Evolutionary conservation across 1,140 invertebrate species (phyloP), one percentile per base, ranked within the genome.

Genomic region (Archivesica marissinica): DNA sequence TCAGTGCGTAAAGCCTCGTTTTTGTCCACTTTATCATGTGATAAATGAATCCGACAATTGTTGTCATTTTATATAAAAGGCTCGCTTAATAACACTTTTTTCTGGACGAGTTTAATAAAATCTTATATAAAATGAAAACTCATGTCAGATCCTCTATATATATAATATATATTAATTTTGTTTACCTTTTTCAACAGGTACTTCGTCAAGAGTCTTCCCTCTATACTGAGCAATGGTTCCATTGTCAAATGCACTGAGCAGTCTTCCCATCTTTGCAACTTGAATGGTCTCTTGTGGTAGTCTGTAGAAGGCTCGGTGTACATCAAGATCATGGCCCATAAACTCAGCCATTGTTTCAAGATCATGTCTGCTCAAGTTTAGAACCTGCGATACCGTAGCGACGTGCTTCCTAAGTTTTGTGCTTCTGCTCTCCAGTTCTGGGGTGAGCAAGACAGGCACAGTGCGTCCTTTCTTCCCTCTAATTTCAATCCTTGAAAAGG

Each of bases 391-490:
- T 30, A 88, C 79, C 9, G 82, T 88, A 7, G 82, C 86, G 38
- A 88, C 66, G 54, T 88, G 78, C 56, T 87, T 87, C n/a, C 82
- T 80, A 3, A 88, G 79, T 41, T 81, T 85, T 6, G 81, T 88
- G 66, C 74, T 80, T 0, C 68, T 39, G 47, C 56, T 38, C 39
- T 68, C 52, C 44, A 89, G 20, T 23, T 68, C 72, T 74, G 82
- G 61, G 23, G 86, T 79, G 6, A 87, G 23, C n/a, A 89, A 56
- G 41, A 89, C 80, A 25, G 88, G 84, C 20, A 89, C 86, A 25
- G 61, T 79, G 17, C 84, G 39, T 23, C 86, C 88, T 78, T 81
- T 83, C 66, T 89, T 89, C 15, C 88, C 86, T 33, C 82, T 54
- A 38, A 89, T 87, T 80, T 86, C 88, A 20, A 88, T 44, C 47